Conservation (phyloP, 2,113 vertebrate genomes). For the Carassius gibelio region DNA sequence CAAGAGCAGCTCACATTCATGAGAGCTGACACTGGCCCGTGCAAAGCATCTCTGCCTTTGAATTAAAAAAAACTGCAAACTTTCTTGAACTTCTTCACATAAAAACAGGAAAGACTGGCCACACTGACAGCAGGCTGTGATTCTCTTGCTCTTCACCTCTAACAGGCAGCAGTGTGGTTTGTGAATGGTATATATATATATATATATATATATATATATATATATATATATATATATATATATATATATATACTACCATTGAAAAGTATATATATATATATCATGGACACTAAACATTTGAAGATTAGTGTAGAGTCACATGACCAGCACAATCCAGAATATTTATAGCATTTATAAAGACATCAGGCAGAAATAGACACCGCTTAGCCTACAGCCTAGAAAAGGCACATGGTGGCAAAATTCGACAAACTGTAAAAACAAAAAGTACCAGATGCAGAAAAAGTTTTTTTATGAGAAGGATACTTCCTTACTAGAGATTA, state of each 20-base stretch:
- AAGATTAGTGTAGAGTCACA: background rate
- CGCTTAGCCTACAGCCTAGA: background rate
- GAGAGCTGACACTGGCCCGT: slow-evolving; percentile 68
- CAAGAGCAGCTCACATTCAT: slow-evolving; percentile 65
- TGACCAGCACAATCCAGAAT: background rate
- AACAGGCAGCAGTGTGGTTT: slow-evolving; percentile 59
- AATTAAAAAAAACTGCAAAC: slow-evolving; percentile 13
- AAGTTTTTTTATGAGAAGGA: slow-evolving; percentile 21
- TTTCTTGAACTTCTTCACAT: slow-evolving; percentile 49
- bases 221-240: background rate
- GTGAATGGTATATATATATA: background rate
- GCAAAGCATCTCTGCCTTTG: slow-evolving; percentile 70
- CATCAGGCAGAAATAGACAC: background rate
- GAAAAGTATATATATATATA: background rate
- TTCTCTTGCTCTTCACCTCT: slow-evolving; percentile 53
- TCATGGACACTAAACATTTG: background rate
- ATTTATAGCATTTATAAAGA: background rate
- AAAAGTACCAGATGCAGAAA: slow-evolving; percentile 16
- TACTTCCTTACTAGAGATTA: slow-evolving; percentile 42
- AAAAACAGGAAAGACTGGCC: slow-evolving; percentile 71
- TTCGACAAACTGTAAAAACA: background rate
- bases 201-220: too few species aligned
- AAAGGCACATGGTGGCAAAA: background rate
- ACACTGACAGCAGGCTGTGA: slow-evolving; percentile 60
- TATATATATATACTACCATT: too few species aligned